A percentile compares a stretch with the other conserved stretches of the same genome.
phyloP scores from a whole-genome alignment of 1,140 invertebrate species.

The Drosophila yakuba region DNA sequence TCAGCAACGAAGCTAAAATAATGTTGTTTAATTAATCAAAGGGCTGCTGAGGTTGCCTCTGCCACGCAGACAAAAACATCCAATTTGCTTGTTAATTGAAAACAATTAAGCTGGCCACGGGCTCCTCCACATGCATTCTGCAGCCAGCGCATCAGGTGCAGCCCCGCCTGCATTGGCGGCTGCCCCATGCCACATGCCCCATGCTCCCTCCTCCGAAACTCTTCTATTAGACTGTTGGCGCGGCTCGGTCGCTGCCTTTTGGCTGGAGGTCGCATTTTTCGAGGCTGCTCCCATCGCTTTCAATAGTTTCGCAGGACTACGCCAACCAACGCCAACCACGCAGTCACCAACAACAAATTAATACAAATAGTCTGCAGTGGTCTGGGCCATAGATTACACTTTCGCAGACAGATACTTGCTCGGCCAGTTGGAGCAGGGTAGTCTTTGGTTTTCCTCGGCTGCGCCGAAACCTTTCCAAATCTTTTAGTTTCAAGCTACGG shows the following conservation, averaged over 20 bases:
- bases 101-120: slow-evolving; percentile 15
- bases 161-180: neutral
- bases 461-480: too few species aligned
- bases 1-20: slow-evolving; percentile 6
- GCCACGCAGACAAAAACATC: slow-evolving; percentile 1
- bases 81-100: slow-evolving; percentile 43
- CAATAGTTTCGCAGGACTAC: slow-evolving; percentile 22
- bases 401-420: slow-evolving; percentile 63
- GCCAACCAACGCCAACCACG: slow-evolving; percentile 4
- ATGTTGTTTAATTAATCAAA: slow-evolving; percentile 40
- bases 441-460: neutral
- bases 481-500: neutral
- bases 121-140: slow-evolving; percentile 7
- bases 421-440: slow-evolving; percentile 1
- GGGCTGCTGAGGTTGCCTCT: slow-evolving; percentile 32
- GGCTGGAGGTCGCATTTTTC: slow-evolving; percentile 3
- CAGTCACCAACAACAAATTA: slow-evolving; percentile 65
- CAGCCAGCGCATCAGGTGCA: neutral
- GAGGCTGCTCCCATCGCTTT: slow-evolving; percentile 43
- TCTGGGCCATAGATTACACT: slow-evolving; percentile 78
- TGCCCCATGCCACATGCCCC: neutral
- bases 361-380: slow-evolving; percentile 78
- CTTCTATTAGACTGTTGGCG: neutral
- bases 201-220: slow-evolving; percentile 3
- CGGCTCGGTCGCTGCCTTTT: neutral